Percentiles rank a stretch among this genome's conserved stretches.
Evolutionary conservation across 1,140 invertebrate genomes (phyloP).

Genomic region (Cardiocondyla obscurior): DNA sequence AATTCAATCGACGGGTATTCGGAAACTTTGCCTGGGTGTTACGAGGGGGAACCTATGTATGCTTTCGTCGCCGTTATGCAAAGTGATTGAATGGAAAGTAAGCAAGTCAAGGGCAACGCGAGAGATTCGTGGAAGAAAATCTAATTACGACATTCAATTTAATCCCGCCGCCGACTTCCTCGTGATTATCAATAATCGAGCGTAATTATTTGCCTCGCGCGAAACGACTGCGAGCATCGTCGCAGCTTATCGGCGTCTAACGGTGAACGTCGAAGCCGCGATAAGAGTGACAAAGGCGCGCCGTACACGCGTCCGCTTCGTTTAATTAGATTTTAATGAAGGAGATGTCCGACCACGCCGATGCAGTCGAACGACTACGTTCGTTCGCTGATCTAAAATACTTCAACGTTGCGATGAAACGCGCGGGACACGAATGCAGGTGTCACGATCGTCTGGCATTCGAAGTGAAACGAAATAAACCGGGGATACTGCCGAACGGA

Average conservation of each 20-base stretch:
- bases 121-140: too few species aligned
- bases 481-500: background rate
- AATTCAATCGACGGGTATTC: background rate
- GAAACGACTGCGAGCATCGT: background rate
- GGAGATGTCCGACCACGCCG: background rate
- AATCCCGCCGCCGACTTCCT: background rate
- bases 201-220: background rate
- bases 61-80: too few species aligned
- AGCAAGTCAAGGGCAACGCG: too few species aligned
- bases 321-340: slow-evolving; percentile 43
- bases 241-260: slow-evolving; percentile 31
- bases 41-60: too few species aligned
- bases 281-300: slow-evolving; percentile 41
- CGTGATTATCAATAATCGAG: background rate
- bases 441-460: background rate
- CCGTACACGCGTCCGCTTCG: slow-evolving; percentile 1
- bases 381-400: background rate
- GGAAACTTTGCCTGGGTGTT: background rate
- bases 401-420: background rate
- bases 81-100: background rate
- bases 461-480: background rate
- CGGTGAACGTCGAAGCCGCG: slow-evolving; percentile 24
- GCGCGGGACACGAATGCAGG: background rate
- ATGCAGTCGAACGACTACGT: background rate
- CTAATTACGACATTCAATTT: background rate